Evolutionary conservation across 2,888 invertebrate species (phyloP), one percentile per base, ranked within the genome.

Genomic region (Cerastis leucographa): DNA sequence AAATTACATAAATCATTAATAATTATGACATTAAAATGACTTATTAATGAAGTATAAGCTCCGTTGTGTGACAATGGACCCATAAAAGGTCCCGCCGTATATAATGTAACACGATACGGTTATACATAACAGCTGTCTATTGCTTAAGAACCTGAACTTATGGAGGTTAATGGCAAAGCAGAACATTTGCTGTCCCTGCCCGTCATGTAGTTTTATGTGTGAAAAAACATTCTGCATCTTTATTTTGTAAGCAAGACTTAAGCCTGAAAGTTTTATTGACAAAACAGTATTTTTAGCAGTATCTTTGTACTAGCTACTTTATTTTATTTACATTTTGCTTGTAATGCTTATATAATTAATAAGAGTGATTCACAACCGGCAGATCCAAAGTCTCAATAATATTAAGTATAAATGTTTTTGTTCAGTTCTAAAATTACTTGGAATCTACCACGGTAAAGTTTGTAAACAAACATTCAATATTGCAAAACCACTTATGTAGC

Each of bases 81-180:
- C 2, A 25, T 78, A 44, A 46, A 66, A 59, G 29, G 61, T n/a
- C 3, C 29, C 61, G 11, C 8, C 49, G 9, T 56, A 19, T 49
- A 35, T 46, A 67, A 62, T 74, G 35, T 67, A 80, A n/a, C n/a
- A 25, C 40, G 42, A 12, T 49, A 40, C 40, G 35, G 12, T 25
- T 25, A 66, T 66, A 56, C 42, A 29, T 64, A 51, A 35, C 42
- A 68, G 54, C 61, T 71, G 70, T 40, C 78, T 40, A 51, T 83
- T 83, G 70, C 70, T 25, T 35, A 79, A 79, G 46, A 75, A 80
- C 51, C 70, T 74, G 81, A 70, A 74, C 35, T 25, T 42, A 70
- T 42, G n/a, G 69, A 61, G 56, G 70, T 75, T 80, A 70, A 35
- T 51, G 25, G 25, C 44, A 35, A 59, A 76, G 42, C 29, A 61